phyloP scores from a whole-genome alignment of 2,113 vertebrate species.

The Alethe castanea region DNA sequence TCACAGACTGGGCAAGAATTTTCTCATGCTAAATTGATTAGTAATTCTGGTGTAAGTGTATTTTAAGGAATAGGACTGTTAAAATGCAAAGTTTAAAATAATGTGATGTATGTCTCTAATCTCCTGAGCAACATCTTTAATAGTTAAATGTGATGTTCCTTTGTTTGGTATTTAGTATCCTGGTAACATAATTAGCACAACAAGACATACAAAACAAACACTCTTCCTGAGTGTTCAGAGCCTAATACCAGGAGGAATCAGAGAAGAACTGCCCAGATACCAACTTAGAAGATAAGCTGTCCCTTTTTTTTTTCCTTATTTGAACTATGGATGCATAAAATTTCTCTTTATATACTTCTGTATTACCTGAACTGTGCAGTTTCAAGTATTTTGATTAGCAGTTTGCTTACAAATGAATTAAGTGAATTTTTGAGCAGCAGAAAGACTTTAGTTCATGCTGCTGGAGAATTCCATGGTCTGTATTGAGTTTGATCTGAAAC shows the following conservation, averaged over 20 bases:
- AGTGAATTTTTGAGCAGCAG: background rate
- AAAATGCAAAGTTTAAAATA: background rate
- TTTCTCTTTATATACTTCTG: background rate
- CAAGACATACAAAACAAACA: slow-evolving; percentile 40
- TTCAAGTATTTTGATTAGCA: background rate
- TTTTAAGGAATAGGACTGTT: background rate
- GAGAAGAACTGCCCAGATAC: background rate
- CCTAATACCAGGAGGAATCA: slow-evolving; percentile 20
- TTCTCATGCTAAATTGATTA: background rate
- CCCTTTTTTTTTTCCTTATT: background rate
- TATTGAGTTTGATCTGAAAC: background rate
- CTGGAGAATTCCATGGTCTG: background rate
- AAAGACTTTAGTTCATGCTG: background rate
- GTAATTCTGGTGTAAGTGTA: background rate
- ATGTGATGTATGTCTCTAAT: background rate
- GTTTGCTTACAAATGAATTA: background rate
- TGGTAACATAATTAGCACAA: slow-evolving; percentile 70
- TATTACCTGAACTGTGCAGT: background rate
- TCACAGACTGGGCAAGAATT: background rate
- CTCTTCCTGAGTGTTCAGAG: slow-evolving; percentile 23
- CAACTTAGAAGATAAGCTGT: background rate
- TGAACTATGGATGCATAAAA: background rate
- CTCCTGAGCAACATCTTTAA: background rate
- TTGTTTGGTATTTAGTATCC: slow-evolving; percentile 70
- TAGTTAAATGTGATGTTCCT: background rate